Percentiles rank a stretch among this genome's conserved stretches.
Conservation (phyloP, 2,797 vertebrate species). For the Arctocebus calabarensis region DNA sequence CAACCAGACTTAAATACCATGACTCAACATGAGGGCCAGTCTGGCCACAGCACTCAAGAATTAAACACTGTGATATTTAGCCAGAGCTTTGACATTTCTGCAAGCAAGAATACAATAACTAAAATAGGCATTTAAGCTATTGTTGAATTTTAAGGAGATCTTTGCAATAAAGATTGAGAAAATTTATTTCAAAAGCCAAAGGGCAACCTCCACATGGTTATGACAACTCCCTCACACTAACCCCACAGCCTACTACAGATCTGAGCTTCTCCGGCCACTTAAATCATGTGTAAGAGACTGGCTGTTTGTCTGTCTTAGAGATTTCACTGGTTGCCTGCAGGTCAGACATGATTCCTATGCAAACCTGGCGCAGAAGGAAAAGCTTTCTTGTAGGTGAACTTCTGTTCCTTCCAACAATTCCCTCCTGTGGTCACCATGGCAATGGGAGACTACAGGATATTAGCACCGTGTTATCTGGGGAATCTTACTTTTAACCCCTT, state of each 20-base stretch:
- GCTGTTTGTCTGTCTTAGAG: neutral
- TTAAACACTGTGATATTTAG: neutral
- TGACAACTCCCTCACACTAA: rapidly evolving
- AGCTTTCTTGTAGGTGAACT: neutral
- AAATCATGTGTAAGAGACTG: neutral
- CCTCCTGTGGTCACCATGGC: neutral
- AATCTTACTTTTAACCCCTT: neutral
- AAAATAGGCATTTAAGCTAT: neutral
- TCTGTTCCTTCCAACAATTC: neutral
- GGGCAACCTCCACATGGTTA: no score
- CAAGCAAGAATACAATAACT: neutral
- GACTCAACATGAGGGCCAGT: neutral
- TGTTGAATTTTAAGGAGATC: neutral
- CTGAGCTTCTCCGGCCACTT: neutral
- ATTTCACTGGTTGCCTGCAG: neutral
- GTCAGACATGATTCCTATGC: neutral
- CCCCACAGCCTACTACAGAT: rapidly evolving
- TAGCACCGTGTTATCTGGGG: neutral
- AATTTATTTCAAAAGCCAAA: neutral
- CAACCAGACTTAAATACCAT: neutral
- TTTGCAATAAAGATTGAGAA: neutral
- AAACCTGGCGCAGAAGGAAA: neutral
- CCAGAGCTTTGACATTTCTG: neutral
- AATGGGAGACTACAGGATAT: neutral
- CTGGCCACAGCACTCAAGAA: neutral